Conservation (phyloP, 2,113 vertebrate genomes). For the Silurus asotus region DNA sequence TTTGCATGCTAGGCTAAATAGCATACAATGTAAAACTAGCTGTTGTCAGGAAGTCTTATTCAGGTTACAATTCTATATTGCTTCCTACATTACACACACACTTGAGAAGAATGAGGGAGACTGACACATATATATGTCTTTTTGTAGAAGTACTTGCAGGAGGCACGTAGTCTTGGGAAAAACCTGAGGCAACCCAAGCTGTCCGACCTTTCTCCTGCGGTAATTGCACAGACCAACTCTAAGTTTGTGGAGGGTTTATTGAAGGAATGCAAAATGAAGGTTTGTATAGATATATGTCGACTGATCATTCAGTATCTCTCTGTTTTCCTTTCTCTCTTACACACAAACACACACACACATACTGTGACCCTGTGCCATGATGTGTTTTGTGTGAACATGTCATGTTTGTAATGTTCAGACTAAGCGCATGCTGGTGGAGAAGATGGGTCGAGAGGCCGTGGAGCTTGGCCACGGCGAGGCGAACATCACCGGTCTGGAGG, state of each 20-base stretch:
- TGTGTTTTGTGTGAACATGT: not conserved
- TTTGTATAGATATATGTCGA: slow-evolving; percentile 51
- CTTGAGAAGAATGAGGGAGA: not conserved
- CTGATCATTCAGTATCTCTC: not conserved
- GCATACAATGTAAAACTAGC: not conserved
- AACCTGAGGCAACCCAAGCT: slow-evolving; percentile 88
- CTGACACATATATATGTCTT: slow-evolving; percentile 55
- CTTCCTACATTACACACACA: too few species aligned
- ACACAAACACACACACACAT: not conserved
- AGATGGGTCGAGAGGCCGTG: slow-evolving; percentile 93
- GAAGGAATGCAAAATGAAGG: slow-evolving; percentile 97
- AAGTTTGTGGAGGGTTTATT: slow-evolving; percentile 94
- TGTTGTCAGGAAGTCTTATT: not conserved
- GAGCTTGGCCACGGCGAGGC: slow-evolving; percentile 93
- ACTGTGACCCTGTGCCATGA: not conserved
- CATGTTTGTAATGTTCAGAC: slow-evolving; percentile 74
- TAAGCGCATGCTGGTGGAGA: slow-evolving; percentile 96
- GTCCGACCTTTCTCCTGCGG: slow-evolving; percentile 88
- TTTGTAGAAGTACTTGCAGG: slow-evolving; percentile 86
- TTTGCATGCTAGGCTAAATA: not conserved
- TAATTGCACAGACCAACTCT: slow-evolving; percentile 89
- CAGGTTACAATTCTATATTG: not conserved
- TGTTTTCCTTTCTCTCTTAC: not conserved
- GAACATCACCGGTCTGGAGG: slow-evolving; percentile 90
- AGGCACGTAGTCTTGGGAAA: slow-evolving; percentile 85